Percentiles rank a stretch among this genome's conserved stretches.
phyloP scores from a whole-genome alignment of 1,140 invertebrate genomes.

The Cydia splendana region DNA sequence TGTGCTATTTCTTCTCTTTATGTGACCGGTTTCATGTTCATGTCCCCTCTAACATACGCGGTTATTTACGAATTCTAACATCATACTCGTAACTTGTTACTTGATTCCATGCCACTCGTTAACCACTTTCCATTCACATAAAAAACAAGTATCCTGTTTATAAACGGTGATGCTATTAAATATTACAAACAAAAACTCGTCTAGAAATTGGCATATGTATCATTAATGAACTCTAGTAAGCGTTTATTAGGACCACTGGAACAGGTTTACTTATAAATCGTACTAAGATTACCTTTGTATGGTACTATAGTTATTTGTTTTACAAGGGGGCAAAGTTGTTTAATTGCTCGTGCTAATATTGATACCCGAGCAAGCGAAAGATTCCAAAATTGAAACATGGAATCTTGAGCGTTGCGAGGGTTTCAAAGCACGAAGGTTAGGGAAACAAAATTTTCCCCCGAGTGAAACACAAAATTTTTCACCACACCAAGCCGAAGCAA shows the following conservation, averaged over 20 bases:
- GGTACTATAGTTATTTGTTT: not conserved
- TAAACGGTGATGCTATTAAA: conserved; percentile 21
- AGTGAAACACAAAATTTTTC: no score
- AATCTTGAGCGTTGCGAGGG: no score
- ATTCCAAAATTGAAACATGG: no score
- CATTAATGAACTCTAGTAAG: conserved; percentile 15
- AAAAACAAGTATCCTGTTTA: conserved; percentile 15
- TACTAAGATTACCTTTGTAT: not conserved
- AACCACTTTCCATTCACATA: conserved; percentile 16
- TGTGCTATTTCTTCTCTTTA: not conserved
- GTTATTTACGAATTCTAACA: conserved; percentile 2
- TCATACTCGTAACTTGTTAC: not conserved
- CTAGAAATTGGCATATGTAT: conserved; percentile 15
- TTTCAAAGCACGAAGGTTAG: no score
- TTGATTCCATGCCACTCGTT: not conserved
- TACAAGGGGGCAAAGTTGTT: no score
- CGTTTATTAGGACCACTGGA: not conserved
- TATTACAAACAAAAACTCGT: conserved; percentile 22
- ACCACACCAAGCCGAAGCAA: no score
- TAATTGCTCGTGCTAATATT: no score
- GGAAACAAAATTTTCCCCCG: no score
- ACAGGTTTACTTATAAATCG: not conserved
- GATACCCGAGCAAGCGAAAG: no score
- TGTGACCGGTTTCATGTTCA: not conserved
- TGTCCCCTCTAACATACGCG: not conserved